Evolutionary conservation across 2,888 invertebrate genomes (phyloP).

Genomic region (Chamaedrilus cognettii): DNA sequence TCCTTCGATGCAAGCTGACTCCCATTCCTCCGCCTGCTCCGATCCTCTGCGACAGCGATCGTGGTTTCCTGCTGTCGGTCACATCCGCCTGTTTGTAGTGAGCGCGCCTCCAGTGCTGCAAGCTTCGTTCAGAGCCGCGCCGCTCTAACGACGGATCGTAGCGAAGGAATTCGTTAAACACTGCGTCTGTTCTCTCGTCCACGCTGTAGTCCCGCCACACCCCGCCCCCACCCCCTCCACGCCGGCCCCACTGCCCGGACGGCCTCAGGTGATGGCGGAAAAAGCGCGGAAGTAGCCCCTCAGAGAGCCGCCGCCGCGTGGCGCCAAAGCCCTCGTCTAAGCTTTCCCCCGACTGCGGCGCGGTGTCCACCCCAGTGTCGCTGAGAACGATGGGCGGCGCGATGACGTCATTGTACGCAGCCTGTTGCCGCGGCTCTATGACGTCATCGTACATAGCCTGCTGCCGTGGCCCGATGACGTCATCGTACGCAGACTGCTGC

Average conservation of each 20-base stretch:
- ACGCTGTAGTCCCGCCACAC: conserved; percentile 60
- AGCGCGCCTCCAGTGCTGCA: conserved; percentile 46
- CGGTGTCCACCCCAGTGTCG: too few relatives aligned
- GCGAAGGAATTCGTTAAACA: conserved; percentile 63
- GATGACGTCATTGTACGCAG: too few relatives aligned
- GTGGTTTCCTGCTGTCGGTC: too few relatives aligned
- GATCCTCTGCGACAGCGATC: too few relatives aligned
- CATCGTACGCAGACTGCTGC: too few relatives aligned
- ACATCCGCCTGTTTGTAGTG: conserved; percentile 54
- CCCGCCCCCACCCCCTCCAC: background rate
- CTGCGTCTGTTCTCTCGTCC: conserved; percentile 62
- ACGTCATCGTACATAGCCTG: conserved; percentile 51
- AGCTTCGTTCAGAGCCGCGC: background rate
- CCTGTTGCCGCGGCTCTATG: too few relatives aligned
- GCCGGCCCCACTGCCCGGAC: too few relatives aligned
- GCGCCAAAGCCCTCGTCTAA: conserved; percentile 39
- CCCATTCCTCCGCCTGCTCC: background rate
- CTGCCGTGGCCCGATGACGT: too few relatives aligned
- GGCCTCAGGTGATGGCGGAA: conserved; percentile 7
- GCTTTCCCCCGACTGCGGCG: conserved; percentile 50
- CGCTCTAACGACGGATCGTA: conserved; percentile 55
- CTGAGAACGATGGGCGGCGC: too few relatives aligned
- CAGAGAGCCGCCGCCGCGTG: background rate
- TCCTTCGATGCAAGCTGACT: conserved; percentile 30
- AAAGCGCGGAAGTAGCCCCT: conserved; percentile 5